Evolutionary conservation across 1,140 invertebrate genomes (phyloP).

Genomic region (Lordiphosa stackelbergi): DNA sequence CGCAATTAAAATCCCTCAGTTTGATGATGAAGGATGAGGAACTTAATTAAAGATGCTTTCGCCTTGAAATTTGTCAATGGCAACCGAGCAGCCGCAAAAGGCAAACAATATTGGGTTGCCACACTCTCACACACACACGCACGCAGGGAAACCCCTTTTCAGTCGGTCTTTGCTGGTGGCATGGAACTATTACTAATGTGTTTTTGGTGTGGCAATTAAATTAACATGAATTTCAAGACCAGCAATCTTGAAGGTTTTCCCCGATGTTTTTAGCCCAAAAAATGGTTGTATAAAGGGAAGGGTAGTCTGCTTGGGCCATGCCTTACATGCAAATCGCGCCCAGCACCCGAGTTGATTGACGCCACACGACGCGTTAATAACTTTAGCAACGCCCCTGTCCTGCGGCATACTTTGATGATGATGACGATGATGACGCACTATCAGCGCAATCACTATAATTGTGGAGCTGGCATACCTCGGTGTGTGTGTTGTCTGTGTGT

Average conservation of each 20-base stretch:
- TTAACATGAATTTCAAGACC: constrained; percentile 63
- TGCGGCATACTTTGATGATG: constrained; percentile 64
- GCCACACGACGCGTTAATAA: constrained; percentile 73
- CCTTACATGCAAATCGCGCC: constrained; percentile 52
- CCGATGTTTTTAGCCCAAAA: constrained; percentile 61
- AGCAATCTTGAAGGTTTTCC: constrained; percentile 51
- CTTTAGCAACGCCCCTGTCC: constrained; percentile 71
- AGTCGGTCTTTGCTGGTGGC: constrained; percentile 29
- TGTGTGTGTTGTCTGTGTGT: constrained; percentile 24
- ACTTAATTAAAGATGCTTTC: constrained; percentile 62
- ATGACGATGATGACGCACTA: constrained; percentile 65
- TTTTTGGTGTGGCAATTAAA: constrained; percentile 70
- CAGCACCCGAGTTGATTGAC: constrained; percentile 62
- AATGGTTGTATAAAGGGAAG: not conserved
- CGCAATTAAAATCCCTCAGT: constrained; percentile 53
- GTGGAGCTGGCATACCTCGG: constrained; percentile 27
- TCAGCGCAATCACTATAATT: constrained; percentile 54
- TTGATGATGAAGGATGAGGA: constrained; percentile 10
- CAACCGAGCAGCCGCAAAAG: constrained; percentile 56
- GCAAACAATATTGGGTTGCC: constrained; percentile 40
- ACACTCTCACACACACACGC: constrained; percentile 14
- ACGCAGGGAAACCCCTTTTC: constrained; percentile 20
- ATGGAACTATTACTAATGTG: constrained; percentile 71
- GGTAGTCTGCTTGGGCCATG: constrained; percentile 3
- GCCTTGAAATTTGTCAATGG: constrained; percentile 62